Evolutionary conservation across 2,888 invertebrate genomes (phyloP), one percentile per base, ranked within the genome.

Genomic region (Sussaba pulchella): DNA sequence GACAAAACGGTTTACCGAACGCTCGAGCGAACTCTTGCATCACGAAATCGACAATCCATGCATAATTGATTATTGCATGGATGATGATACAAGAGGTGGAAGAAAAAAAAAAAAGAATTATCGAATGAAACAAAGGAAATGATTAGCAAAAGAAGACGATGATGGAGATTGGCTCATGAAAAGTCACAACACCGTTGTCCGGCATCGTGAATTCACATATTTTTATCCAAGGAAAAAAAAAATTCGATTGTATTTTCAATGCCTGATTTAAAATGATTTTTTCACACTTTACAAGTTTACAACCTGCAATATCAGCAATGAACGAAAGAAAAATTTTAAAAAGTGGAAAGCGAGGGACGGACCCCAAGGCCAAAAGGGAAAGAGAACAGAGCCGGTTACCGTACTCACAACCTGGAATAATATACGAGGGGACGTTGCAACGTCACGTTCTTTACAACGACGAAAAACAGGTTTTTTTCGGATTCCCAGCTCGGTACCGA

Each of bases 51-150:
- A 31, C 14, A 31, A 57, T 26, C 57, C 57, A 57, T 57, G 57
- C 36, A 57, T 57, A 57, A 57, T 57, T 57, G 43, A 63, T 41
- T 43, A 43, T 21, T 43, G 63, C 43, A 63, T 43, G n/a, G 43
- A 43, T 26, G 24, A 41, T 10, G n/a, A 63, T 14, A 4, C 21
- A 1, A 31, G 24, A 43, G 24, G 14, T n/a, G 21, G 14, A 8
- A 41, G 24, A 2, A 36, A 17, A 17, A 17, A n/a, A 17, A 41
- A 43, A 41, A 43, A 63, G 8, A 26, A 63, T 24, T 14, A 47
- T 5, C 17, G 14, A 47, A 47, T 14, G n/a, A 9, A 19, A 8
- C 2, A 43, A 43, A 26, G 63, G 63, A 43, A 63, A 43, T 63
- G 21, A 63, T 63, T n/a, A 43, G 9, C 21, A 14, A 57, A 57